Percentiles rank a stretch among this genome's conserved stretches.
Evolutionary conservation across 2,113 vertebrate genomes (phyloP).

Genomic region (Cervus canadensis): DNA sequence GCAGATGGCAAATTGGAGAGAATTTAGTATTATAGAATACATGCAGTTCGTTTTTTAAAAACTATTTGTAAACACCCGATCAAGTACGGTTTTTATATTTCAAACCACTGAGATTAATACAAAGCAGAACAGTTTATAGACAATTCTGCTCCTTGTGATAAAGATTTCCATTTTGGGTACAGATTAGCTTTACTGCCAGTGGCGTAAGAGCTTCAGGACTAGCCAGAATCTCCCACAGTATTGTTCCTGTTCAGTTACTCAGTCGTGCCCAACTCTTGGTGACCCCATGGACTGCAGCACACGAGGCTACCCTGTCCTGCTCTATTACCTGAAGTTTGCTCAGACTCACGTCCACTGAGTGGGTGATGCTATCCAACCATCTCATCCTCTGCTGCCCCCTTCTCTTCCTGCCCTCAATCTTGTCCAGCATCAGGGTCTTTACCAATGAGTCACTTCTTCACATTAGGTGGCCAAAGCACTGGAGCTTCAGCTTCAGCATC

Average conservation of each 20-base stretch:
- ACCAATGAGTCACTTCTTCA: neutral
- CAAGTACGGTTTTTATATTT: constrained; percentile 34
- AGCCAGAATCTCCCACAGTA: neutral
- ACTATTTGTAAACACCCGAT: constrained; percentile 39
- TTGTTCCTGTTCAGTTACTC: neutral
- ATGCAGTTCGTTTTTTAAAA: constrained; percentile 30
- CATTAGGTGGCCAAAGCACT: neutral
- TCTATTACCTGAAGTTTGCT: neutral
- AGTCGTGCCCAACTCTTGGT: neutral
- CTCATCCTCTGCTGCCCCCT: neutral
- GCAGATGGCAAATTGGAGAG: constrained; percentile 35
- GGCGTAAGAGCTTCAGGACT: neutral
- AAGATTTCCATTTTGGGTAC: neutral
- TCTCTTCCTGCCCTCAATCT: neutral
- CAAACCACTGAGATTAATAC: constrained; percentile 17
- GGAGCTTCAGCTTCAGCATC: neutral
- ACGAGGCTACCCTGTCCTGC: neutral
- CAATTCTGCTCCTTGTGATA: neutral
- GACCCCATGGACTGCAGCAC: neutral
- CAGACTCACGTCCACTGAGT: neutral
- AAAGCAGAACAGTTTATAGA: neutral
- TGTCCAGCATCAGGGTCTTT: neutral
- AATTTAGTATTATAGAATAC: constrained; percentile 13
- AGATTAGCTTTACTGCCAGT: neutral
- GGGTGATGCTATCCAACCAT: neutral